Evolutionary conservation across 2,797 vertebrate species (phyloP).

Genomic region (Babyrousa celebensis): DNA sequence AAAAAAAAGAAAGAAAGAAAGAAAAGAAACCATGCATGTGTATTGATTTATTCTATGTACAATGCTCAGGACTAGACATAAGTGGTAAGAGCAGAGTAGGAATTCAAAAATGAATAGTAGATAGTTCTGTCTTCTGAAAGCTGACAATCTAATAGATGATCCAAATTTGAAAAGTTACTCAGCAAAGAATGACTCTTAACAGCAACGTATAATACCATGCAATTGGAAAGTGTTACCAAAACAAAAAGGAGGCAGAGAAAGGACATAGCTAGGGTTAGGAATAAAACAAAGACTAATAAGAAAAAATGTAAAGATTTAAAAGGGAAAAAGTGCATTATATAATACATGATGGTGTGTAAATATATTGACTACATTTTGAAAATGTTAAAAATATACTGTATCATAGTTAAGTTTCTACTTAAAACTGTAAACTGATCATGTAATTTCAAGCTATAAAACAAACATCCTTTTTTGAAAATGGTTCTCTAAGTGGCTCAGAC

Average conservation of each 20-base stretch:
- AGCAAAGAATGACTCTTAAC: not conserved
- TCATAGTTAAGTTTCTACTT: not conserved
- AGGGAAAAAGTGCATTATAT: not conserved
- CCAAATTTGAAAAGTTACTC: constrained; percentile 37
- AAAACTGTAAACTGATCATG: not conserved
- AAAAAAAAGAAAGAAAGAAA: not conserved
- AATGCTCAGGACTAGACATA: not conserved
- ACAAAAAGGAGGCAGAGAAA: not conserved
- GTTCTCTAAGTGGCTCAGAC: not conserved
- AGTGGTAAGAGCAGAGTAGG: not conserved
- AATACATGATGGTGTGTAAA: not conserved
- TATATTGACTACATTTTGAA: not conserved
- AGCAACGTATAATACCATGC: not conserved
- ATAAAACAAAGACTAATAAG: not conserved
- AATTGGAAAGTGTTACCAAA: constrained; percentile 6
- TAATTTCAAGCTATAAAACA: not conserved
- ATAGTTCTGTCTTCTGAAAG: not conserved
- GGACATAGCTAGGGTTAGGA: not conserved
- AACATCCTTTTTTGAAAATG: not conserved
- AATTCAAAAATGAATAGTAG: not conserved
- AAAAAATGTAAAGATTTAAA: not conserved
- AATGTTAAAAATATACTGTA: not conserved
- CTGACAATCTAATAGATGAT: not conserved
- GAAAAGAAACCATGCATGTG: not conserved
- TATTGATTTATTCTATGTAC: not conserved